A percentile compares a stretch with the other conserved stretches of the same genome.
Evolutionary conservation across 2,888 invertebrate genomes (phyloP).

Genomic region (Pycnomerus fuliginosus): DNA sequence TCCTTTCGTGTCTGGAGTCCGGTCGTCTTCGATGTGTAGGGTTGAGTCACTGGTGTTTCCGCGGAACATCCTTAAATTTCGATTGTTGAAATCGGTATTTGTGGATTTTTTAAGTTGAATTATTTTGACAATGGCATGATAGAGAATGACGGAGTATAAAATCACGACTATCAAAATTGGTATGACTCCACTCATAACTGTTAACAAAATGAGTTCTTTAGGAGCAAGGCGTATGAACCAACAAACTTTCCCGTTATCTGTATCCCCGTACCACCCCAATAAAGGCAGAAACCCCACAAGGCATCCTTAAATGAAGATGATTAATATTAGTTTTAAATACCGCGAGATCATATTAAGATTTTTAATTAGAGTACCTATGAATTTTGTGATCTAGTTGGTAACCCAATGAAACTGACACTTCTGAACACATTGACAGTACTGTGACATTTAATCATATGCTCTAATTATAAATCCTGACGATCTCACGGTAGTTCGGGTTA

Average conservation of each 20-base stretch:
- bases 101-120: conserved; percentile 47
- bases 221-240: conserved; percentile 62
- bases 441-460: too few relatives aligned
- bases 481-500: too few relatives aligned
- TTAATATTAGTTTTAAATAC: too few relatives aligned
- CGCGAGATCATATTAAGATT: too few relatives aligned
- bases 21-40: neutral
- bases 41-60: conserved; percentile 16
- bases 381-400: conserved; percentile 4
- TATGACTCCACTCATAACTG: conserved; percentile 57
- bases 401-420: too few relatives aligned
- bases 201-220: conserved; percentile 57
- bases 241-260: conserved; percentile 57
- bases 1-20: conserved; percentile 38
- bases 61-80: conserved; percentile 36
- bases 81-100: conserved; percentile 10
- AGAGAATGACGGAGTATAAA: conserved; percentile 61
- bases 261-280: conserved; percentile 60
- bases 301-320: conserved; percentile 52
- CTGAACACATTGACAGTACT: too few relatives aligned
- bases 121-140: conserved; percentile 59
- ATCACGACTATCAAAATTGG: conserved; percentile 54
- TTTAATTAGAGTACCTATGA: conserved; percentile 1
- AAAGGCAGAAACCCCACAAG: conserved; percentile 61
- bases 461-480: too few relatives aligned